Percentiles rank a stretch among this genome's conserved stretches.
phyloP scores from a whole-genome alignment of 1,140 invertebrate genomes.

The Tetramorium simillimum region DNA sequence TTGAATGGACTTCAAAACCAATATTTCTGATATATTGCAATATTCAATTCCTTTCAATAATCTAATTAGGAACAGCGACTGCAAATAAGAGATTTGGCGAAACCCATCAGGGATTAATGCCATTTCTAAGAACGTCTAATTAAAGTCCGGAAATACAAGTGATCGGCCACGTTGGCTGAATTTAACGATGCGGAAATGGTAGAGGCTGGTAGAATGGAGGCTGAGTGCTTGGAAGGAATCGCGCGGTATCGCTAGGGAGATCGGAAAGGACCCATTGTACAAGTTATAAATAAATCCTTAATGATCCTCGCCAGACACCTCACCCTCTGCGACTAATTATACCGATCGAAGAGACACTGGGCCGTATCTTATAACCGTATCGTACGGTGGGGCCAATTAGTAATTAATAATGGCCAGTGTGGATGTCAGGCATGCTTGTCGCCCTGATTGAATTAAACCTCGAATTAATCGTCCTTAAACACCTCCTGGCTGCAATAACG shows the following conservation, averaged over 20 bases:
- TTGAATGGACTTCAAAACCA: neutral
- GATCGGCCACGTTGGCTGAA: constrained; percentile 35
- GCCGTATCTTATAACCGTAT: constrained; percentile 65
- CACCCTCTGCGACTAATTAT: constrained; percentile 71
- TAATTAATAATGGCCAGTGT: constrained; percentile 70
- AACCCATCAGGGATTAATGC: constrained; percentile 9
- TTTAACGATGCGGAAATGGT: constrained; percentile 63
- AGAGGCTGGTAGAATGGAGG: constrained; percentile 4
- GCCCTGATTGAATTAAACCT: constrained; percentile 71
- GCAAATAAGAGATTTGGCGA: constrained; percentile 14
- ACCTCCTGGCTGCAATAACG: neutral
- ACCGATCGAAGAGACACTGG: constrained; percentile 58
- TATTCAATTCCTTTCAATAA: constrained; percentile 5
- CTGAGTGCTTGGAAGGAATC: constrained; percentile 25
- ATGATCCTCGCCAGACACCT: constrained; percentile 64
- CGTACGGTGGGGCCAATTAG: constrained; percentile 64
- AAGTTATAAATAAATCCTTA: constrained; percentile 77
- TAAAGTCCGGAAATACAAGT: constrained; percentile 65
- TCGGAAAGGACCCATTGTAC: constrained; percentile 70
- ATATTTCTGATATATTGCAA: neutral
- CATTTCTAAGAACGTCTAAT: constrained; percentile 69
- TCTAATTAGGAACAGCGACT: neutral
- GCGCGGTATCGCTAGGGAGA: constrained; percentile 67
- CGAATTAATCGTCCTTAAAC: constrained; percentile 66
- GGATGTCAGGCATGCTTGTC: constrained; percentile 66